These are phyloP conservation scores for Malurus alboscapulatus DNA, from an alignment of 2,113 vertebrate species.

Conservation along the genomic window DNA sequence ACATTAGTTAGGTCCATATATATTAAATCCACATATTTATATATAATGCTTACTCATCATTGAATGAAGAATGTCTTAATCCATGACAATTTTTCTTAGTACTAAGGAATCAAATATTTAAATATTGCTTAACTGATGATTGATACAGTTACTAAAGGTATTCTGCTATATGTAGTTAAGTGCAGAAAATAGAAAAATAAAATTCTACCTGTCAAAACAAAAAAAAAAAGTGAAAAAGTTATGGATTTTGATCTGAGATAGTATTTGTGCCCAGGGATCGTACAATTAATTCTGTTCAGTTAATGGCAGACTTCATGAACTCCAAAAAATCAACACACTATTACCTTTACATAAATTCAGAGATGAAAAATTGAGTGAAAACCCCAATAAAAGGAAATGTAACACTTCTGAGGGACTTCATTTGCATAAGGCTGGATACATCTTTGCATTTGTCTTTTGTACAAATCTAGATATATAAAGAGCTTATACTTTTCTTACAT, in stretches of 20 bases:
- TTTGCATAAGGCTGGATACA: background rate
- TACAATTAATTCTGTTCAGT: background rate
- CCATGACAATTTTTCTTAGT: background rate
- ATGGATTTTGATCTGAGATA: background rate
- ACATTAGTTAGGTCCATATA: background rate
- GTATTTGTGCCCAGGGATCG: background rate
- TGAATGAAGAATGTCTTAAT: background rate
- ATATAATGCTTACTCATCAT: background rate
- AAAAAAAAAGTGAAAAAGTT: background rate
- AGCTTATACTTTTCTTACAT: background rate
- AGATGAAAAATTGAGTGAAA: background rate
- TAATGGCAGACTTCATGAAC: background rate
- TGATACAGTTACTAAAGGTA: background rate
- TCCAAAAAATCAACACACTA: accelerated
- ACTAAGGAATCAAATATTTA: background rate
- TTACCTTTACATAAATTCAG: background rate
- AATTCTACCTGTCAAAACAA: background rate
- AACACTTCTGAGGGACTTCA: background rate
- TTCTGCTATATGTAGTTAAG: background rate
- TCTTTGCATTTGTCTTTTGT: background rate
- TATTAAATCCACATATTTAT: background rate
- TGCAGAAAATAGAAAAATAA: background rate
- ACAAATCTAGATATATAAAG: background rate
- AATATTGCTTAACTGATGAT: background rate
- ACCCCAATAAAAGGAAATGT: background rate